Conservation (phyloP, 2,797 vertebrate species). For the Limosa lapponica region DNA sequence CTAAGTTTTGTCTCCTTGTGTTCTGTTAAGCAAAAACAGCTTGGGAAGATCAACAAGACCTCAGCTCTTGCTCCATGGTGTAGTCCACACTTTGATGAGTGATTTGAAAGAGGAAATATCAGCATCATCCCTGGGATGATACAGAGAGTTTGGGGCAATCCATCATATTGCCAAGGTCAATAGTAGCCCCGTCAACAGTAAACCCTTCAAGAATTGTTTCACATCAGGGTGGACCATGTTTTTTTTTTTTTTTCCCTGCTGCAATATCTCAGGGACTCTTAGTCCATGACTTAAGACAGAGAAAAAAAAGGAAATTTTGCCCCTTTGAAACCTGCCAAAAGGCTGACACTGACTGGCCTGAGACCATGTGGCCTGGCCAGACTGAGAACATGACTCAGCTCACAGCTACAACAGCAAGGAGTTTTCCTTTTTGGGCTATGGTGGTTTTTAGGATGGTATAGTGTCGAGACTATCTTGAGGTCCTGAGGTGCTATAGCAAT, state of each 20-base stretch:
- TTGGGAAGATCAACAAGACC: background rate
- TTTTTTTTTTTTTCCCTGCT: background rate
- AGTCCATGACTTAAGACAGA: background rate
- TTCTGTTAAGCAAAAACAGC: background rate
- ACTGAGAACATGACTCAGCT: background rate
- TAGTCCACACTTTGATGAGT: background rate
- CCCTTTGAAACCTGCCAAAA: background rate
- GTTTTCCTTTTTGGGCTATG: background rate
- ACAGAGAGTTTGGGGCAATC: background rate
- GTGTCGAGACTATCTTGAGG: background rate
- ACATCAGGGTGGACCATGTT: background rate
- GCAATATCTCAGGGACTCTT: background rate
- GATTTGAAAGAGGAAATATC: background rate
- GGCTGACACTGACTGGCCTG: background rate
- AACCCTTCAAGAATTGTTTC: background rate
- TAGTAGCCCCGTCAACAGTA: background rate
- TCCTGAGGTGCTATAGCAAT: background rate
- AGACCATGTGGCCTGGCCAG: background rate
- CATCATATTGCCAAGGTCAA: background rate
- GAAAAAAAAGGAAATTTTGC: background rate
- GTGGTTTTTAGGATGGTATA: background rate
- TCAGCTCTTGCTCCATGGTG: background rate
- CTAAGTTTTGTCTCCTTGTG: background rate
- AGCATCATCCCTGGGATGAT: background rate
- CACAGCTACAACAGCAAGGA: background rate